A percentile compares a stretch with the other conserved stretches of the same genome.
phyloP scores from a whole-genome alignment of 2,888 invertebrate genomes.

The Nephrotoma guestfalica region DNA sequence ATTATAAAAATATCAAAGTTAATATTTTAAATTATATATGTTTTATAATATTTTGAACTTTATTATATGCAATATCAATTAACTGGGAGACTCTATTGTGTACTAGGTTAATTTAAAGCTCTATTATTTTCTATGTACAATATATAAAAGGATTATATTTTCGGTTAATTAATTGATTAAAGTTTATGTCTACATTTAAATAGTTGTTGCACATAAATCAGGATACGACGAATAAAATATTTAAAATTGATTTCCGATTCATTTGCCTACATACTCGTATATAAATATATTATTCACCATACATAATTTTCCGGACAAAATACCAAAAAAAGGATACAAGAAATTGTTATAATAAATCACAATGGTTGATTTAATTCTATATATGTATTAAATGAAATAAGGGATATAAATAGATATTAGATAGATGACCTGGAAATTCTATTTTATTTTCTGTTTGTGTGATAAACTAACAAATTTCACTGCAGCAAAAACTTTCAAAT shows the following conservation, averaged over 20 bases:
- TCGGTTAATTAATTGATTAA: background rate
- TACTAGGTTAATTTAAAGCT: too few relatives aligned
- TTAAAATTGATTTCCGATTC: background rate
- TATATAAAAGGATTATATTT: background rate
- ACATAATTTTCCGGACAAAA: background rate
- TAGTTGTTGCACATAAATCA: background rate
- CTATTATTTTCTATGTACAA: too few relatives aligned
- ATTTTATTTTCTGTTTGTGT: background rate
- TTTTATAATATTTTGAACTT: background rate
- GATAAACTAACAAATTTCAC: background rate
- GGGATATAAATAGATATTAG: background rate
- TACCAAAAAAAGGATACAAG: background rate
- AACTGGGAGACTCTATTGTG: background rate
- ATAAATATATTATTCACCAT: background rate
- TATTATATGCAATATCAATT: background rate
- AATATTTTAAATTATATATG: background rate
- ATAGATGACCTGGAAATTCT: background rate
- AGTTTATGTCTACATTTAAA: background rate
- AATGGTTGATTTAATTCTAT: background rate
- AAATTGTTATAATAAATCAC: background rate
- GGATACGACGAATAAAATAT: background rate
- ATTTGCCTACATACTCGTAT: background rate
- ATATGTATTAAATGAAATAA: background rate
- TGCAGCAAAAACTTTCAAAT: background rate
- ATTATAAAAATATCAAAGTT: background rate